phyloP scores from a whole-genome alignment of 2,888 invertebrate species.

The Rhogogaster chlorosoma region DNA sequence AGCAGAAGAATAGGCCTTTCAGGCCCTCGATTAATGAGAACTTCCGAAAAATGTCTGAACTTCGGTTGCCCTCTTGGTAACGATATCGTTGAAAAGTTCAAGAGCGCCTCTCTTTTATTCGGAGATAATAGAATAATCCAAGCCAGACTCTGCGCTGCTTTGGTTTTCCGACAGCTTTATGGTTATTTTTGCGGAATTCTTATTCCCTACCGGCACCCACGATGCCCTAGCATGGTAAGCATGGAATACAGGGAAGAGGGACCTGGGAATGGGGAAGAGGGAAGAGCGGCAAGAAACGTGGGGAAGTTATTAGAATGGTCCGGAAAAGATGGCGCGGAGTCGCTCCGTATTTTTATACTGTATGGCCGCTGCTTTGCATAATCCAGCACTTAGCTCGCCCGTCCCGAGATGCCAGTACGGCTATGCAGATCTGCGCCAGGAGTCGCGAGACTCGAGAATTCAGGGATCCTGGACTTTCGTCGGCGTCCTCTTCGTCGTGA shows the following conservation, averaged over 20 bases:
- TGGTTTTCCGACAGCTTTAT: constrained; percentile 60
- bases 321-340: constrained; percentile 79
- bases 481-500: constrained; percentile 42
- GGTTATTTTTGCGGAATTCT: constrained; percentile 62
- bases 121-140: constrained; percentile 50
- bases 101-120: constrained; percentile 44
- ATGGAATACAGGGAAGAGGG: constrained; percentile 29
- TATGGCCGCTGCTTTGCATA: constrained; percentile 78
- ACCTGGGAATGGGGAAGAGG: constrained; percentile 53
- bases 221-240: constrained; percentile 10
- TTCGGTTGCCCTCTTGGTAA: constrained; percentile 2
- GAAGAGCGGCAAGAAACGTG: constrained; percentile 62
- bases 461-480: constrained; percentile 36
- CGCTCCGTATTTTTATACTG: constrained; percentile 79
- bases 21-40: not conserved
- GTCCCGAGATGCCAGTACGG: constrained; percentile 73
- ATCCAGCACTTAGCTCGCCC: constrained; percentile 78
- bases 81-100: constrained; percentile 23
- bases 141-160: constrained; percentile 47
- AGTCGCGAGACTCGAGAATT: constrained; percentile 36
- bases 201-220: constrained; percentile 47
- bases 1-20: not conserved
- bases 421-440: constrained; percentile 70
- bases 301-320: constrained; percentile 78
- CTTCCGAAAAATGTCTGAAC: not conserved